Conservation (phyloP, 1,140 invertebrate species). For the Reticulitermes speratus region DNA sequence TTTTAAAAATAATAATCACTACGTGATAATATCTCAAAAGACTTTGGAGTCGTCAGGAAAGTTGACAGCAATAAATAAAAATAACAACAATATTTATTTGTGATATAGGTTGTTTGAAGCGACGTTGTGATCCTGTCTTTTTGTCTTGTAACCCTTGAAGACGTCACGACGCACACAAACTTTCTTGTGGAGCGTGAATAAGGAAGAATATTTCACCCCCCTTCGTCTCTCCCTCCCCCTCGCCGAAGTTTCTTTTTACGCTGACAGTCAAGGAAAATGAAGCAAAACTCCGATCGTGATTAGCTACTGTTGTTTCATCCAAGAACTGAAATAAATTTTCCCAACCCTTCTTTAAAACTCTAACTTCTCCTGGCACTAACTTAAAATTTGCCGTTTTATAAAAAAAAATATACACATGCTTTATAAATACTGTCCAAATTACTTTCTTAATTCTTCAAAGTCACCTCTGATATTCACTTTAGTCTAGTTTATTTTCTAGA, state of each 20-base stretch:
- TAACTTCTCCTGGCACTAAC: background rate
- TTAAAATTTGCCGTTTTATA: background rate
- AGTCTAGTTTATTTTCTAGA: too few relatives aligned
- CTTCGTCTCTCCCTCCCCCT: background rate
- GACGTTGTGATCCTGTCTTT: background rate
- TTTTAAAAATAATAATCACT: too few relatives aligned
- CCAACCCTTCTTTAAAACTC: background rate
- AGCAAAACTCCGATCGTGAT: background rate
- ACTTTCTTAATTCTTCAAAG: too few relatives aligned
- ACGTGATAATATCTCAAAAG: too few relatives aligned
- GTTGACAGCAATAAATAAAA: too few relatives aligned
- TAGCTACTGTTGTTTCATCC: constrained; percentile 18
- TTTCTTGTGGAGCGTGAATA: background rate
- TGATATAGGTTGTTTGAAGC: too few relatives aligned
- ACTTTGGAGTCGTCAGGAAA: too few relatives aligned
- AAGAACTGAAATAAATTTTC: constrained; percentile 10
- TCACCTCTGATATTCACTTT: too few relatives aligned
- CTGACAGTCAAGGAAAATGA: background rate
- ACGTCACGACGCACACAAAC: background rate
- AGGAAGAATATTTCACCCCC: background rate
- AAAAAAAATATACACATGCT: background rate
- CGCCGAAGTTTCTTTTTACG: background rate
- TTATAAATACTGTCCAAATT: background rate
- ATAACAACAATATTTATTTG: too few relatives aligned
- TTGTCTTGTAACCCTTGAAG: background rate